A percentile compares a stretch with the other conserved stretches of the same genome.
Conservation (phyloP, 2,113 vertebrate genomes). For the Rousettus leschenaultii region DNA sequence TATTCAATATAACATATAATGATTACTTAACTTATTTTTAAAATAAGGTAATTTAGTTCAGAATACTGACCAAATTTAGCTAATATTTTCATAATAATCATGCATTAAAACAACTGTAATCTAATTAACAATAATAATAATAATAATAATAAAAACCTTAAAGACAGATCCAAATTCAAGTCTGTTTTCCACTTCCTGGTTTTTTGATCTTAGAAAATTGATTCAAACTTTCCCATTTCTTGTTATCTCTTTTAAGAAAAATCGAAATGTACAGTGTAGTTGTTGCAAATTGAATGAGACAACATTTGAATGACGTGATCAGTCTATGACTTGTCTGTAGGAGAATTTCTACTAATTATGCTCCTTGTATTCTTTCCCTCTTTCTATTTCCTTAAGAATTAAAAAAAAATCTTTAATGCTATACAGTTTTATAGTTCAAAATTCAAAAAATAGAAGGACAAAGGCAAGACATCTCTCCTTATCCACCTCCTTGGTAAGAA, state of each 20-base stretch:
- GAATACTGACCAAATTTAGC: background rate
- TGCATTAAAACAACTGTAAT: background rate
- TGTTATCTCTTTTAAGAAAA: background rate
- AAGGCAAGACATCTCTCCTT: background rate
- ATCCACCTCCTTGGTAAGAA: background rate
- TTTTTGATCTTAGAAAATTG: background rate
- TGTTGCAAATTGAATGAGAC: background rate
- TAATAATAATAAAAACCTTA: no score
- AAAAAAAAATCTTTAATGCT: background rate
- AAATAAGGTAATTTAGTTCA: background rate
- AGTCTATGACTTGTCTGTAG: background rate
- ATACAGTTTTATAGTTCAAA: background rate
- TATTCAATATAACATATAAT: background rate
- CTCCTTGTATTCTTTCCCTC: background rate
- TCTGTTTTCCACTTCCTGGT: background rate
- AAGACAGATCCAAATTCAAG: background rate
- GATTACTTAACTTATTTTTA: background rate
- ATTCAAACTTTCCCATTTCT: background rate
- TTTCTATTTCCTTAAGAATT: background rate
- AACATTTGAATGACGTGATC: background rate
- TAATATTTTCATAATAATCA: background rate
- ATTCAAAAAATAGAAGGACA: background rate
- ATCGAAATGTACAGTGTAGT: background rate
- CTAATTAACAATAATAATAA: background rate
- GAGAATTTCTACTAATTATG: background rate